Percentiles rank a stretch among this genome's conserved stretches.
Conservation (phyloP, 2,797 vertebrate genomes). For the Setipinna tenuifilis region DNA sequence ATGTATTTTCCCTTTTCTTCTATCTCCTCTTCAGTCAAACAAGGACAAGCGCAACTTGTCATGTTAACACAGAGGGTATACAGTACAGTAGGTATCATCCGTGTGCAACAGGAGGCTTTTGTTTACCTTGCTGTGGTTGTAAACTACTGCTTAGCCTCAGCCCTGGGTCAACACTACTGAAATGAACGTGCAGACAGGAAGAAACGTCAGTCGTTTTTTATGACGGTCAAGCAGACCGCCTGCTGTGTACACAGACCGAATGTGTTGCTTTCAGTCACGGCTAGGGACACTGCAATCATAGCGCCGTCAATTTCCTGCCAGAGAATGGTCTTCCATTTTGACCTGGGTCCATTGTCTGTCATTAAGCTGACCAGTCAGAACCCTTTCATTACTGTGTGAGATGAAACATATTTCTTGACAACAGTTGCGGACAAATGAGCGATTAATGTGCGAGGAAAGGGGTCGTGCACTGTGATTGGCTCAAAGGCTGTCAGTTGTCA, state of each 20-base stretch:
- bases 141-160: not conserved
- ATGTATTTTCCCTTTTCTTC: constrained; percentile 56
- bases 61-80: too few species aligned
- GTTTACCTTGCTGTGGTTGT: not conserved
- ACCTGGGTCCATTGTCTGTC: not conserved
- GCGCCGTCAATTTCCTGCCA: not conserved
- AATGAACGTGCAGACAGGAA: not conserved
- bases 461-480: constrained; percentile 31
- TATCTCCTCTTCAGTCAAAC: constrained; percentile 50
- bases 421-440: constrained; percentile 12
- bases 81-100: not conserved
- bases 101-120: not conserved
- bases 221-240: not conserved
- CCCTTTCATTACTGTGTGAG: constrained; percentile 38
- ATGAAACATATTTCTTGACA: constrained; percentile 38
- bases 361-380: constrained; percentile 27
- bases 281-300: not conserved
- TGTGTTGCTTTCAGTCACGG: not conserved
- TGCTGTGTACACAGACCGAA: not conserved
- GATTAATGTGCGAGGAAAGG: not conserved
- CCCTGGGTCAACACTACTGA: not conserved
- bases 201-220: not conserved
- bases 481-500: constrained; percentile 29
- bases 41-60: not conserved
- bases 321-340: not conserved